Base-by-base conservation (phyloP, 2,888 invertebrate species). In the Megaustenia siamemsis region DNA sequence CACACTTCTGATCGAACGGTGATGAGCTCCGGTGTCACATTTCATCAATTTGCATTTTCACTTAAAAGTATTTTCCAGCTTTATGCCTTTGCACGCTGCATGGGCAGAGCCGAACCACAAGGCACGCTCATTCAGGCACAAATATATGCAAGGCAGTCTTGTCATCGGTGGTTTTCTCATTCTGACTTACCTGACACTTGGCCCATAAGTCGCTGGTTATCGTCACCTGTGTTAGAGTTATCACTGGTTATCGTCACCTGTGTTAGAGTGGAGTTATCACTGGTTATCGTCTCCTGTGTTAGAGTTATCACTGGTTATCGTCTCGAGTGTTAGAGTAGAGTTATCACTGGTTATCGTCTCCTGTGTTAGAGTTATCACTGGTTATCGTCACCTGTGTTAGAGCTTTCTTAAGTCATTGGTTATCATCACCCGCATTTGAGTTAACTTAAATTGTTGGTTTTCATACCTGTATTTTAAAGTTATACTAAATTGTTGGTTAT, bases 21-120 rank as follows among this genome's bases (percentile, higher is more conserved):
- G 56, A 60, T 60, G 69, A 82, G 60, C 45, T 35, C 10, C 32
- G 5, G 82, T 82, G 73, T 82, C 82, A 56, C 49, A 60, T 82
- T 71, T 73, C 82, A 32, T 18, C 43, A 73, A 82, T 82, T 82
- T 82, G 82, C 82, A 82, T 82, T 82, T 82, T 60, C 56, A 28
- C 21, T 73, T 38, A 73, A 82, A 82, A 73, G 71, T 43, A 40
- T 60, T 56, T 10, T 60, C 73, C 53, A 82, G n/a, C 35, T 82
- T 82, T 73, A 82, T 69, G 82, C 35, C n/a, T 73, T 60, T 73
- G 82, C 53, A 71, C 82, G 56, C 73, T 60, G 73, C 49, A 45
- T 82, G 43, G 60, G 49, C 28, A 45, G 38, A 69, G 28, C 1
- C 32, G 8, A 40, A 45, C 35, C 43, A 32, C 5, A 4, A 60